A percentile compares a stretch with the other conserved stretches of the same genome.
These are phyloP conservation scores for Calameuta idolon DNA, from an alignment of 2,888 invertebrate genomes.

Conservation along the genomic window DNA sequence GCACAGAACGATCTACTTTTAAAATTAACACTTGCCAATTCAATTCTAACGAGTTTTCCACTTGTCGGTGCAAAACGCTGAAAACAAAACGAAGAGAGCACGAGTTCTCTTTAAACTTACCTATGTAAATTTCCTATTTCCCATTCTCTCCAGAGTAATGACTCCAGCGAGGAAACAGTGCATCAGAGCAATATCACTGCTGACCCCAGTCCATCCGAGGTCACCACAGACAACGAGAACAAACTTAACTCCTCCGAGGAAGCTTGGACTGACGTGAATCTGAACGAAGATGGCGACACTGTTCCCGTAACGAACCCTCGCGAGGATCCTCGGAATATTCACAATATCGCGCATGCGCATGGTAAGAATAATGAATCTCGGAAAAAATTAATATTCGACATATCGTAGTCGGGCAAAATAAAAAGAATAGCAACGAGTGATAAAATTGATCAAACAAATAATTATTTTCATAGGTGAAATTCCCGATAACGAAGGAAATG, in stretches of 20 bases:
- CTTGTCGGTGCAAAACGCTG: neutral
- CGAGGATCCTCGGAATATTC: slow-evolving; percentile 72
- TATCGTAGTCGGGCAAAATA: neutral
- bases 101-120: slow-evolving; percentile 18
- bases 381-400: neutral
- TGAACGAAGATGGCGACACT: slow-evolving; percentile 83
- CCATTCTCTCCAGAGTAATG: slow-evolving; percentile 78
- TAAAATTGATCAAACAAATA: neutral
- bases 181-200: slow-evolving; percentile 62
- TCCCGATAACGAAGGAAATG: slow-evolving; percentile 79
- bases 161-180: slow-evolving; percentile 80
- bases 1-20: neutral
- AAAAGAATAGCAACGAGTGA: neutral
- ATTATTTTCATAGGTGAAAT: slow-evolving; percentile 61
- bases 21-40: neutral
- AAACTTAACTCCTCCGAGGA: slow-evolving; percentile 74
- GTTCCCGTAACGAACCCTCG: slow-evolving; percentile 64
- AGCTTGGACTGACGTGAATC: slow-evolving; percentile 93
- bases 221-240: slow-evolving; percentile 64
- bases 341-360: slow-evolving; percentile 71
- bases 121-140: slow-evolving; percentile 19
- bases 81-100: slow-evolving; percentile 27
- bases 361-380: slow-evolving; percentile 42
- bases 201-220: slow-evolving; percentile 63
- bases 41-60: neutral